Evolutionary conservation across 2,888 invertebrate species (phyloP), one percentile per base, ranked within the genome.

Genomic region (Anthrax anthrax): DNA sequence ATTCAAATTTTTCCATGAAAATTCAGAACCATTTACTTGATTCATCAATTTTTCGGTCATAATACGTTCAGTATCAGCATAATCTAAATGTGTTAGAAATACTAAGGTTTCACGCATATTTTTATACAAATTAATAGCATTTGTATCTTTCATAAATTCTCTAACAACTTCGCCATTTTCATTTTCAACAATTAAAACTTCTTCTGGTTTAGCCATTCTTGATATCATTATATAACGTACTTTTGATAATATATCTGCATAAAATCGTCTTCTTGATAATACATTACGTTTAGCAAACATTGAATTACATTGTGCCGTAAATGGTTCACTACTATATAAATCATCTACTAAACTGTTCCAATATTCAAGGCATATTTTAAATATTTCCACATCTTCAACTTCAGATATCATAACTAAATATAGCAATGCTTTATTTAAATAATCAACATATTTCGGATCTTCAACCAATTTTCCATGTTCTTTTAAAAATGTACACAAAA

Each of bases 1-100:
- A 64, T 99, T 99, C 47, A 99, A 75, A 70, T 98, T 98, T 70
- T 97, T 97, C 98, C 98, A 99, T 10, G 97, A 97, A 90, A 98
- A 99, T 68, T 99, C 98, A 29, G 81, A 78, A 8, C 97, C 97
- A 71, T 95, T 95, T 4, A 99, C 96, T 74, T 98, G 98, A 67
- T 95, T 94, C 60, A 92, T 87, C 23, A 99, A 72, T 65, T 98
- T 98, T 59, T 95, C 90, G 47, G 97, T 97, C 98, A 99, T 98
- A 52, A 99, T 96, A 56, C 87, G 76, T 72, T 98, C 98, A 13
- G 98, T 98, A 66, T 99, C 97, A 46, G 80, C 80, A 67, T 90
- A 95, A 72, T 98, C 96, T 67, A 99, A 80, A 78, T 99, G 98
- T 36, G 98, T 98, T 53, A 99, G 76, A 70, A 97, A 98, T 17